A percentile compares a stretch with the other conserved stretches of the same genome.
These are phyloP conservation scores for Xiphorhynchus elegans DNA, from an alignment of 2,113 vertebrate genomes.

Conservation along the genomic window DNA sequence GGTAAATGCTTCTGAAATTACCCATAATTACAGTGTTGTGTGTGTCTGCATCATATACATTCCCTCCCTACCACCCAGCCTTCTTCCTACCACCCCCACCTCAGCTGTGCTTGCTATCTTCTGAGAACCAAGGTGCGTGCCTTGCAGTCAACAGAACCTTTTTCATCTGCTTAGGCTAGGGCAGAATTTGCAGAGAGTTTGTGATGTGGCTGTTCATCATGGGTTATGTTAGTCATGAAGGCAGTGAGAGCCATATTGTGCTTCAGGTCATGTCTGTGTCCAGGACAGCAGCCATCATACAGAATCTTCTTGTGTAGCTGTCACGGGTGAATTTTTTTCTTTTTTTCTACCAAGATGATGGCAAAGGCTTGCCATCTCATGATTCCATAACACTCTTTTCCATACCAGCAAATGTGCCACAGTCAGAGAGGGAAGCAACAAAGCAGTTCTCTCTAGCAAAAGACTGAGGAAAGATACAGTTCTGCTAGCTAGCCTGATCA, in stretches of 20 bases:
- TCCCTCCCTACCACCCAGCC: constrained; percentile 47
- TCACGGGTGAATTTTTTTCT: background rate
- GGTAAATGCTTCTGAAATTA: constrained; percentile 58
- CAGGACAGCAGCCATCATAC: background rate
- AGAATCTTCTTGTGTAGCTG: background rate
- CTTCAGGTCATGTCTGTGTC: background rate
- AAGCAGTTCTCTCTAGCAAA: background rate
- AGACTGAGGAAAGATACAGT: background rate
- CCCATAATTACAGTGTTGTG: constrained; percentile 48
- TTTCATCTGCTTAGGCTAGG: background rate
- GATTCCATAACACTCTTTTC: background rate
- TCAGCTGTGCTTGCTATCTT: constrained; percentile 14
- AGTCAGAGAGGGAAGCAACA: background rate
- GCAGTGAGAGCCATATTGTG: background rate
- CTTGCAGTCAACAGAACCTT: background rate
- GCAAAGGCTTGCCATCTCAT: background rate
- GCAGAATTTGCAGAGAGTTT: background rate
- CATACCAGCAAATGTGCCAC: background rate
- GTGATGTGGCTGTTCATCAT: background rate
- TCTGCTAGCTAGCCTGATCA: background rate
- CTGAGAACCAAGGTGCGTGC: background rate
- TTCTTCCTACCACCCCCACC: constrained; percentile 32
- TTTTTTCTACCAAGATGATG: background rate
- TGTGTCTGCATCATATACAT: constrained; percentile 9
- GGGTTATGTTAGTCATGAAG: background rate